Conservation (phyloP, 92 coral and sea anemone genomes). For the Porites divaricata region DNA sequence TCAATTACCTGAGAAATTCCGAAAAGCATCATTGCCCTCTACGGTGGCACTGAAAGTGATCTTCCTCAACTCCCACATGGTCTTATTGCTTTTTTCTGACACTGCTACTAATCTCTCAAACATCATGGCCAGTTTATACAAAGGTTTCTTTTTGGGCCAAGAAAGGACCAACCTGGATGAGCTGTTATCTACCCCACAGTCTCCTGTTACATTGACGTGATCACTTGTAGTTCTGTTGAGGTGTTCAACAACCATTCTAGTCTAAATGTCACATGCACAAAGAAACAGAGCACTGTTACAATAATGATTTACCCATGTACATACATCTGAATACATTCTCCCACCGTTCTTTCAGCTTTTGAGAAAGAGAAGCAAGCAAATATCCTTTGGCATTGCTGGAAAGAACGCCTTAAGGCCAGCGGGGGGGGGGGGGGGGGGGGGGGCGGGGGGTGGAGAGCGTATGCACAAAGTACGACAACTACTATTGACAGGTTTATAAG, state of each 20-base stretch:
- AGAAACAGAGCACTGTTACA: background rate
- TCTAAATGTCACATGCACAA: background rate
- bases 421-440: too few species aligned
- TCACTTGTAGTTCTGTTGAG: background rate
- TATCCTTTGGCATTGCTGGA: too few species aligned
- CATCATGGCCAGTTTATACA: conserved; percentile 6
- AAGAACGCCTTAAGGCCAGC: too few species aligned
- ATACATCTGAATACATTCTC: too few species aligned
- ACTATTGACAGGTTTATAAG: too few species aligned
- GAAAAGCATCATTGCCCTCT: background rate
- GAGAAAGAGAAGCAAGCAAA: too few species aligned
- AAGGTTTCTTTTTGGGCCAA: conserved; percentile 3
- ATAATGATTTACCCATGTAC: too few species aligned
- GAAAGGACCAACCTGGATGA: background rate
- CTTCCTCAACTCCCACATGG: background rate
- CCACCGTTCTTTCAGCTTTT: too few species aligned
- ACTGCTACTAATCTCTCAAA: background rate
- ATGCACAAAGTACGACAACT: too few species aligned
- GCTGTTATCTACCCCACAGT: background rate
- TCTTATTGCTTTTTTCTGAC: background rate
- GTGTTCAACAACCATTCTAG: background rate
- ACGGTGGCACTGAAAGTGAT: background rate
- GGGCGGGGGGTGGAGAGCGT: too few species aligned
- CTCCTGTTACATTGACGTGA: background rate
- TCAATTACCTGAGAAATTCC: background rate